phyloP scores from a whole-genome alignment of 2,113 vertebrate genomes.

The Ciconia maguari region DNA sequence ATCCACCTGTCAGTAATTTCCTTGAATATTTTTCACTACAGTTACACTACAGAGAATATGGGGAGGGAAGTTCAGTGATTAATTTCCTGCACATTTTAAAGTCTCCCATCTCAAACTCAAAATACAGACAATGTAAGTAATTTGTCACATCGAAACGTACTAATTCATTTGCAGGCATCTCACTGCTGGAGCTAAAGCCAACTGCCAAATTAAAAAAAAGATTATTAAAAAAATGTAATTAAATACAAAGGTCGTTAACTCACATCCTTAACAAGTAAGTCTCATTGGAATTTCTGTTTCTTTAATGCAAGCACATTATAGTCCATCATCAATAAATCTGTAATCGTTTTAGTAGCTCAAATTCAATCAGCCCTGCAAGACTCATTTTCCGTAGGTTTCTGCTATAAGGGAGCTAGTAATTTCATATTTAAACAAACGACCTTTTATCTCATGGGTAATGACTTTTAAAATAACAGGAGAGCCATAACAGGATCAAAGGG shows the following conservation, averaged over 20 bases:
- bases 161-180: background rate
- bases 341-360: conserved; percentile 46
- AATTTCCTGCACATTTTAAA: background rate
- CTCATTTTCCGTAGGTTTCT: conserved; percentile 7
- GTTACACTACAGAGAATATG: background rate
- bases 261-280: background rate
- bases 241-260: background rate
- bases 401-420: conserved; percentile 22
- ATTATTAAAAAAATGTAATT: background rate
- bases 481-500: background rate
- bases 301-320: background rate
- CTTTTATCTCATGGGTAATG: background rate
- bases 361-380: conserved; percentile 21
- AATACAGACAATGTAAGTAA: background rate
- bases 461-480: conserved; percentile 8
- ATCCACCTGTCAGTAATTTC: background rate
- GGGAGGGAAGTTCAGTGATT: background rate
- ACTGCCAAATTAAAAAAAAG: background rate
- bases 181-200: background rate
- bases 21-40: background rate
- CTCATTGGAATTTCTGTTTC: background rate
- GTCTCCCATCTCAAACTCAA: background rate
- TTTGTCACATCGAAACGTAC: background rate
- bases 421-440: background rate
- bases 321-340: background rate